These are phyloP conservation scores for Pseudomyrmex flavicornis DNA, from an alignment of 1,140 invertebrate species.

Conservation along the genomic window DNA sequence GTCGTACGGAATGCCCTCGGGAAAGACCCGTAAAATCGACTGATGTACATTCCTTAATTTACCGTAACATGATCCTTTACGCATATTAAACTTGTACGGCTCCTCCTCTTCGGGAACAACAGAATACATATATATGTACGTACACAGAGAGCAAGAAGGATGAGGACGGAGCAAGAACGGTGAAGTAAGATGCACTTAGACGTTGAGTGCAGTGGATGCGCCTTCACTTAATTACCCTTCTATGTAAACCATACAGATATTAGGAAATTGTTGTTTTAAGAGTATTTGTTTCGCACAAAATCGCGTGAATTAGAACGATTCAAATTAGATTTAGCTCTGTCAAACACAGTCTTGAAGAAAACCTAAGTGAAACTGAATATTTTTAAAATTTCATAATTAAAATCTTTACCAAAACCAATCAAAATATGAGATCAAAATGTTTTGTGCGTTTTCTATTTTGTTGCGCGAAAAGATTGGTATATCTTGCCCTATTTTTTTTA, in stretches of 20 bases:
- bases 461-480: too few relatives aligned
- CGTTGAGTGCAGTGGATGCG: neutral
- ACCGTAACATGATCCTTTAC: slow-evolving; percentile 11
- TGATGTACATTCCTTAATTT: slow-evolving; percentile 22
- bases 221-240: slow-evolving; percentile 17
- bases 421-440: too few relatives aligned
- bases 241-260: slow-evolving; percentile 4
- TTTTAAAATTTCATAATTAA: too few relatives aligned
- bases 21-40: slow-evolving; percentile 19
- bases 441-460: too few relatives aligned
- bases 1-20: neutral
- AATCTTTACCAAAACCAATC: too few relatives aligned
- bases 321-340: neutral
- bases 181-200: slow-evolving; percentile 4
- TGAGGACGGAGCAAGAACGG: too few relatives aligned
- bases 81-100: slow-evolving; percentile 5
- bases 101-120: slow-evolving; percentile 10
- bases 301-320: neutral
- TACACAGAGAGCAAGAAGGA: neutral
- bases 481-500: too few relatives aligned
- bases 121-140: neutral
- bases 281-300: neutral
- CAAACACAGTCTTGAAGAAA: neutral
- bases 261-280: slow-evolving; percentile 2
- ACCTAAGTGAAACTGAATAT: too few relatives aligned